Percentiles rank a stretch among this genome's conserved stretches.
These are phyloP conservation scores for Cepaea nemoralis DNA, from an alignment of 1,140 invertebrate species.

Conservation along the genomic window DNA sequence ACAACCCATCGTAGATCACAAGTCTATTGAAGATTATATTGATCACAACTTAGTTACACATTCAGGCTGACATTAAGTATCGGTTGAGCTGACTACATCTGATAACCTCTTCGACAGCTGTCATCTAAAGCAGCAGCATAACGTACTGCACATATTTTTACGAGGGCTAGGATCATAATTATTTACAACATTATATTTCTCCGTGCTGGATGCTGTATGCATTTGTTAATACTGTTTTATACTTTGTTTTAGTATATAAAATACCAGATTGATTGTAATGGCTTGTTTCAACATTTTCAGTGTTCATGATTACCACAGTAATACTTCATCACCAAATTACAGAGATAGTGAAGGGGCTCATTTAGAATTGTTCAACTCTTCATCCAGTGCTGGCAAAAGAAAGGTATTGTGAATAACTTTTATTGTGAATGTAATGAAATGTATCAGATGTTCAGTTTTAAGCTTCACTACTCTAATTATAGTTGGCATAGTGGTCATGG, in stretches of 20 bases:
- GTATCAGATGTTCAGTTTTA: too few relatives aligned
- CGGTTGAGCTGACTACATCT: not conserved
- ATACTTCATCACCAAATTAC: not conserved
- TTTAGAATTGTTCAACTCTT: not conserved
- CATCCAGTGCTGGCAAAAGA: conserved; percentile 13
- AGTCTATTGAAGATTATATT: not conserved
- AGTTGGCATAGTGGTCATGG: too few relatives aligned
- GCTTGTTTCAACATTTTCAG: not conserved
- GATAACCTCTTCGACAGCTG: not conserved
- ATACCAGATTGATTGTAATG: not conserved
- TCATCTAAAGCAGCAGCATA: not conserved
- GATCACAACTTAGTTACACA: not conserved
- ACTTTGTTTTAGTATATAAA: too few relatives aligned
- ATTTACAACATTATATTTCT: too few relatives aligned
- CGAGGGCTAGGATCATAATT: too few relatives aligned
- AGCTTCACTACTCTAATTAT: too few relatives aligned
- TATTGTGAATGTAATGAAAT: not conserved
- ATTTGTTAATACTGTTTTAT: too few relatives aligned
- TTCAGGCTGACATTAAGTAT: not conserved
- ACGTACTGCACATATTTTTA: too few relatives aligned
- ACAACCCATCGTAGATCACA: too few relatives aligned
- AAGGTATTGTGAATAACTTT: not conserved
- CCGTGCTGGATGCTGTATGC: too few relatives aligned
- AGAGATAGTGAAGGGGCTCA: not conserved
- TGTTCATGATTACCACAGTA: not conserved